These are phyloP conservation scores for Drosophila kanekoi DNA, from an alignment of 2,888 invertebrate species.

Conservation along the genomic window DNA sequence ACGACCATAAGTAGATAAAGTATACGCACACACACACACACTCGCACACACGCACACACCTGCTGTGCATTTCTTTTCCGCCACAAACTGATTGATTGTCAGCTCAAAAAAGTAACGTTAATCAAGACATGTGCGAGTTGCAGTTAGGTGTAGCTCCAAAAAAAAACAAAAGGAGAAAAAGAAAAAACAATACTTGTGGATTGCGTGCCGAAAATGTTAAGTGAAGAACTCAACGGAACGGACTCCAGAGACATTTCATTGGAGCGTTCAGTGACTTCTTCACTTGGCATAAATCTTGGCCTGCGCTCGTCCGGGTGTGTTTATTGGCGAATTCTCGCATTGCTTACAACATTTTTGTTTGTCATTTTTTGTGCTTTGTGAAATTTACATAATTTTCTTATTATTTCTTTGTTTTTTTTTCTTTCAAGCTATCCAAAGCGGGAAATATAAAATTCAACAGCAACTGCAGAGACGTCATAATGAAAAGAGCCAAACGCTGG, in stretches of 20 bases:
- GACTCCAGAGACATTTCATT: constrained; percentile 29
- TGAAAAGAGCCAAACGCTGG: constrained; percentile 87
- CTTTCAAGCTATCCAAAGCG: constrained; percentile 37
- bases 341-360: constrained; percentile 29
- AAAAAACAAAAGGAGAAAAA: constrained; percentile 10
- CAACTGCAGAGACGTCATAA: constrained; percentile 65
- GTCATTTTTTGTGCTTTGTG: not conserved
- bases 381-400: constrained; percentile 39
- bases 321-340: constrained; percentile 44
- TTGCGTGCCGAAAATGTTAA: constrained; percentile 50
- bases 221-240: constrained; percentile 31
- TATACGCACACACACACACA: too few relatives aligned
- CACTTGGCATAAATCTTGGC: constrained; percentile 23
- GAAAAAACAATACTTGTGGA: constrained; percentile 1
- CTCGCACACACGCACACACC: not conserved
- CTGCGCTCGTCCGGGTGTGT: constrained; percentile 16
- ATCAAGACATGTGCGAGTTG: constrained; percentile 15
- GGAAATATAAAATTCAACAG: constrained; percentile 36
- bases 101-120: constrained; percentile 52
- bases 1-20: constrained; percentile 43
- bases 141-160: constrained; percentile 25
- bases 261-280: constrained; percentile 46
- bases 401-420: constrained; percentile 25
- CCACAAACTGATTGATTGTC: constrained; percentile 3
- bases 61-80: constrained; percentile 23